Evolutionary conservation across 1,140 invertebrate species (phyloP).

Genomic region (Trialeurodes vaporariorum): DNA sequence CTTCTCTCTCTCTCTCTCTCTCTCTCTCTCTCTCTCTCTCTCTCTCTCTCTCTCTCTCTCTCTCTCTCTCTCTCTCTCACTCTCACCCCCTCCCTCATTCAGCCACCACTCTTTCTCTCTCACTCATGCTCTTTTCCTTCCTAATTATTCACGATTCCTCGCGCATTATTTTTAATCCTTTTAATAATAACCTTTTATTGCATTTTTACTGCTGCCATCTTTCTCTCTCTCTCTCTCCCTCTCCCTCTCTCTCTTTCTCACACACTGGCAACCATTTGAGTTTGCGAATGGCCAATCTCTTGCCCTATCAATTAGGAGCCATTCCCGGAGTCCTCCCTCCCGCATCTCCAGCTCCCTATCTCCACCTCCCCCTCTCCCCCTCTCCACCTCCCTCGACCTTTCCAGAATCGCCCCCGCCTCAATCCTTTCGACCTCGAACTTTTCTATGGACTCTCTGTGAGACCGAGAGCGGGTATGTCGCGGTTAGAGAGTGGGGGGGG

Average conservation of each 20-base stretch:
- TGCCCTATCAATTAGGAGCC: background rate
- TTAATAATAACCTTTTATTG: conserved; percentile 1
- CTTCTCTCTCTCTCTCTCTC: background rate
- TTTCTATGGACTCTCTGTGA: no score
- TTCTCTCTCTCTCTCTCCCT: no score
- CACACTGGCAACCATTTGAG: no score
- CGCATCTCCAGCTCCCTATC: background rate
- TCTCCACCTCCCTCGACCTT: background rate
- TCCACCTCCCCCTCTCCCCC: background rate
- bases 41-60: background rate
- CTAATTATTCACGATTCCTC: background rate
- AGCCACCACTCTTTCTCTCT: no score
- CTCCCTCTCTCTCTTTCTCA: no score
- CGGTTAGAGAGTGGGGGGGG: no score
- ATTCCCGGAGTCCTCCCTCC: background rate
- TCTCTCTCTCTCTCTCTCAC: no score
- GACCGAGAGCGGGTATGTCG: no score
- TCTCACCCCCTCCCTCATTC: background rate
- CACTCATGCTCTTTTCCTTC: no score
- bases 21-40: background rate
- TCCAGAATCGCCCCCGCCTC: no score
- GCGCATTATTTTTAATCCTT: background rate
- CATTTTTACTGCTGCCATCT: background rate
- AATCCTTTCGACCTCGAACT: no score
- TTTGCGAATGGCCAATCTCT: background rate